These are phyloP conservation scores for Excalfactoria chinensis DNA, from an alignment of 2,113 vertebrate genomes.

Conservation along the genomic window DNA sequence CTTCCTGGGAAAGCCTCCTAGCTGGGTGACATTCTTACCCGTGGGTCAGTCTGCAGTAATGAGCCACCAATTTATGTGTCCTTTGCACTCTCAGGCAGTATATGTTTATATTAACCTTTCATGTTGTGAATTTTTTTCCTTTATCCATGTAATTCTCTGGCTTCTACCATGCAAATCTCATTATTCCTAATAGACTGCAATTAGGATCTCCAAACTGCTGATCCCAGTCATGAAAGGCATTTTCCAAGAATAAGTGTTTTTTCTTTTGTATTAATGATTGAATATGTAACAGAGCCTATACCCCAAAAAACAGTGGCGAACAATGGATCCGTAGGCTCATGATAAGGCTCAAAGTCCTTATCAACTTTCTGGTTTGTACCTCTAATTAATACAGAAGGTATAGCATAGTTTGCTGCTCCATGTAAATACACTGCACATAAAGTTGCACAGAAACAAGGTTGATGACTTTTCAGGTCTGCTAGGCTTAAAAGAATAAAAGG, in stretches of 20 bases:
- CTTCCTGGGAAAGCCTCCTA: conserved; percentile 85
- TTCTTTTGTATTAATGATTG: conserved; percentile 66
- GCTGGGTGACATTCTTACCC: conserved; percentile 82
- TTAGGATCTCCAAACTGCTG: conserved; percentile 81
- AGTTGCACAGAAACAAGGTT: neutral
- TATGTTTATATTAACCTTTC: conserved; percentile 85
- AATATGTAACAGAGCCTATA: conserved; percentile 40
- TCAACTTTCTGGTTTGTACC: neutral
- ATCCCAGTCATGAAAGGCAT: conserved; percentile 39
- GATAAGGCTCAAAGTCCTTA: conserved; percentile 48
- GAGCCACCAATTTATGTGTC: conserved; percentile 77
- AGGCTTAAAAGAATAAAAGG: conserved; percentile 33
- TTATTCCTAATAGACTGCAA: conserved; percentile 87
- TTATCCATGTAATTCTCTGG: conserved; percentile 73
- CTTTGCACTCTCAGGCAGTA: conserved; percentile 75
- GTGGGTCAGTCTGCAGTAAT: conserved; percentile 86
- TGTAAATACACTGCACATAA: neutral
- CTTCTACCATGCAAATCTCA: conserved; percentile 83
- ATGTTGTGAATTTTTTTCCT: conserved; percentile 75
- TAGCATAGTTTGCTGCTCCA: neutral
- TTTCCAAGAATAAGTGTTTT: conserved; percentile 60
- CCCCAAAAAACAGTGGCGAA: conserved; percentile 5
- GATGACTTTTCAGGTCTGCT: neutral
- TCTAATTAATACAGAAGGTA: neutral
- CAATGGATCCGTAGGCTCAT: neutral